Percentiles rank a stretch among this genome's conserved stretches.
phyloP scores from a whole-genome alignment of 2,113 vertebrate species.

The Cettia cetti region DNA sequence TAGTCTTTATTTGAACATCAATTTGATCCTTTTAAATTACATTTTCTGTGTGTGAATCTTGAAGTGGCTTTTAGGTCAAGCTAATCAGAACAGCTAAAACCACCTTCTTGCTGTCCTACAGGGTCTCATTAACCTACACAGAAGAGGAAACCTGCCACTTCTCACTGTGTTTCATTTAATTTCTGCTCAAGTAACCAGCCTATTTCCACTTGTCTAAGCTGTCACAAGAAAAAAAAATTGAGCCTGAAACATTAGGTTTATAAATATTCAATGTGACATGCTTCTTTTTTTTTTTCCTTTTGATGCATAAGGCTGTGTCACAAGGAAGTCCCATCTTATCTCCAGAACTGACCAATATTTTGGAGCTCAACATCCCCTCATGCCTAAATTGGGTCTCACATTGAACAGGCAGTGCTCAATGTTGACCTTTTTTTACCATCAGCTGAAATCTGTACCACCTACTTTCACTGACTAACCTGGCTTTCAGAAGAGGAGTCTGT shows the following conservation, averaged over 20 bases:
- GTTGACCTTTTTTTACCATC: neutral
- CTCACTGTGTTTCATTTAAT: constrained; percentile 25
- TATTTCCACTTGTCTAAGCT: neutral
- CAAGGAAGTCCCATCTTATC: neutral
- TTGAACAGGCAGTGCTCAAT: neutral
- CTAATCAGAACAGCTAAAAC: constrained; percentile 45
- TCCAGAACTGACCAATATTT: neutral
- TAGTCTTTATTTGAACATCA: constrained; percentile 16
- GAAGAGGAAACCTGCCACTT: constrained; percentile 22
- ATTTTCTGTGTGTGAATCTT: constrained; percentile 27
- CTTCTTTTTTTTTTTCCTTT: neutral
- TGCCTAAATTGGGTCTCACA: neutral
- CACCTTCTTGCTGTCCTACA: constrained; percentile 24
- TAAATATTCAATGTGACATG: neutral
- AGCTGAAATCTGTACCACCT: neutral
- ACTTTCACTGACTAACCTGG: neutral
- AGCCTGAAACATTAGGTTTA: neutral
- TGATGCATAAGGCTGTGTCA: neutral
- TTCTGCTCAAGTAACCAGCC: constrained; percentile 29
- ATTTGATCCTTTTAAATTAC: constrained; percentile 14
- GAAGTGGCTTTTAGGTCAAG: constrained; percentile 38
- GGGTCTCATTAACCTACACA: constrained; percentile 39
- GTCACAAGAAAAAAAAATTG: neutral
- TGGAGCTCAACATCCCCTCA: neutral
- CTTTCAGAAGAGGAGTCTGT: neutral